Base-by-base conservation (phyloP, 2,888 invertebrate species). In the Branchinecta sandiegonensis region DNA sequence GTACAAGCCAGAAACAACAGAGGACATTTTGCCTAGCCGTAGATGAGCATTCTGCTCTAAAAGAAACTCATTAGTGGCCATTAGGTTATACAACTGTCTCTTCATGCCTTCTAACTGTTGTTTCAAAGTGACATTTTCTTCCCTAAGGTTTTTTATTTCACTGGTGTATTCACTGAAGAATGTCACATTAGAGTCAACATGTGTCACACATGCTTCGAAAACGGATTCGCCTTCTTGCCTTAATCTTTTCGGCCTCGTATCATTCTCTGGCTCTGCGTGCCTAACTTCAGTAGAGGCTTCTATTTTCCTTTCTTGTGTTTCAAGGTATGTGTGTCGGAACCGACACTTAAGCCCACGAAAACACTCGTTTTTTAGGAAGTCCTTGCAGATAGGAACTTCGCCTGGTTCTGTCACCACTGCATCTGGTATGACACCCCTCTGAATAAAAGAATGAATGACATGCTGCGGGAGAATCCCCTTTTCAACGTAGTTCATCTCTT, bases 21-120 rank as follows among this genome's bases (percentile, higher is more conserved):
- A 56, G 8, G 56, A 56, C 56, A 56, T 56, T 69, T 81, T 83
- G 13, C 82, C 82, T 71, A 86, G 80, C 47, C 88, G 80, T 70
- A 87, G 78, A 72, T 85, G 84, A 46, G 88, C 87, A 77, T 88
- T 88, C 77, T 89, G 88, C 74, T 87, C 87, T 71, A 89, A 77
- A 12, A 89, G 80, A 76, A 88, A 88, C 76, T 89, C 88, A 76
- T 89, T 89, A 10, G 88, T 86, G 2, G 87, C 86, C 48, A 85
- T 85, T 71, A 88, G 77, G 76, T 87, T 87, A 48, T 82, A 82
- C 17, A 86, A 84, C 79, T 84, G 77, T 75, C 85, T 85, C 75
- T 86, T 86, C 69, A 87, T 77, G 73, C 86, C 86, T 66, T 85
- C 85, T 66, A 88, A 82, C 75, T 85, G 84, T 73, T 85, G 83